Base-by-base conservation (phyloP, 2,888 invertebrate species). In the Sicus ferrugineus region DNA sequence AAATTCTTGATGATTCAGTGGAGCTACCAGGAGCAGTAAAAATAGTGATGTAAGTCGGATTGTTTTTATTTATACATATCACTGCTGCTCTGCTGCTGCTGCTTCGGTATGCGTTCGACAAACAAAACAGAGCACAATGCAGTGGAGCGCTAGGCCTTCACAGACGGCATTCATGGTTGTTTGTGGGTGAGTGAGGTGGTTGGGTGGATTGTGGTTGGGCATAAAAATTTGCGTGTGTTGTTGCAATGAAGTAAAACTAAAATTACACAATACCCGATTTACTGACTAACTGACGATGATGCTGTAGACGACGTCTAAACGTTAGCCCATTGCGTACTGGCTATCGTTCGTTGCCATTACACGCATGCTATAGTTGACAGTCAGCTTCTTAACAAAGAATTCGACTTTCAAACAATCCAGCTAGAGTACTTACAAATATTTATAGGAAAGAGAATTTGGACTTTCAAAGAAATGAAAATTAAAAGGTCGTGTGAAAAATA, bases 1-100 rank as follows among this genome's bases (percentile, higher is more conserved):
- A 59, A 38, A 48, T 48, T 30, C 46, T 46, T n/a, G 46, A 48
- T 48, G 48, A 48, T 58, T 58, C 30, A 59, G 46, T 31, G 30
- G 21, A 64, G 31, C 46, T 19, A 56, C 11, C 19, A 42, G 26
- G 16, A n/a, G 30, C 42, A 31, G 19, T 14, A 56, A 28, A 31
- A 19, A 61, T 23, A 48, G 58, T 67, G 58, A 67, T 67, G 67
- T 67, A 67, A 67, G 67, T n/a, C 9, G 42, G 16, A 21, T 31
- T 31, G 48, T 58, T 31, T 59, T 48, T 48, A 31, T 21, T 38
- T 58, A 59, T 38, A n/a, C 4, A 42, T 21, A 23, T 30, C 11
- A 42, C 26, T 48, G 28, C 14, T n/a, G n/a, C n/a, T n/a, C n/a
- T n/a, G n/a, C n/a, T n/a, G n/a, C n/a, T n/a, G n/a, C n/a, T n/a